Evolutionary conservation across 1,140 invertebrate species (phyloP).

Genomic region (Cotesia glomerata): DNA sequence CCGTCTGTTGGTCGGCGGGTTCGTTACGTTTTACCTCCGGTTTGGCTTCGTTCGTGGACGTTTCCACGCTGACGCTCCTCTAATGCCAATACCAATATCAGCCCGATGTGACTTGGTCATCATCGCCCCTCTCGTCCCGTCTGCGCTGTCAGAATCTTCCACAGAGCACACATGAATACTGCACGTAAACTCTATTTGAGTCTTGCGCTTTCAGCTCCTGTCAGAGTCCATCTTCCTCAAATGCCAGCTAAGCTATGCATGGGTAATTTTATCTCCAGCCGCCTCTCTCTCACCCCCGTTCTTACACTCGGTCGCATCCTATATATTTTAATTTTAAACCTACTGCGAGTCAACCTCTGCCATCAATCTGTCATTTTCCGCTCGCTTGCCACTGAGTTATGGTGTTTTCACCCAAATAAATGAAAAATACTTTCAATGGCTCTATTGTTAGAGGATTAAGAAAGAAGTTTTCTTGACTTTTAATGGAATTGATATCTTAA

Average conservation of each 20-base stretch:
- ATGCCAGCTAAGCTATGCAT: no score
- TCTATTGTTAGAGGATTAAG: no score
- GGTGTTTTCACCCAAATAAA: not conserved
- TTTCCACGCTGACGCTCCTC: not conserved
- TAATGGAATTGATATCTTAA: no score
- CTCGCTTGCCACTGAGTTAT: constrained; percentile 24
- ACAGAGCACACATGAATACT: not conserved
- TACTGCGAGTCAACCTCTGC: no score
- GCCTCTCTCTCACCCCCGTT: no score
- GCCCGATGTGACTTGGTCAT: not conserved
- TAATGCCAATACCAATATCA: not conserved
- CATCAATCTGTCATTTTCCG: constrained; percentile 35
- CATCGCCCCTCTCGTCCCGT: not conserved
- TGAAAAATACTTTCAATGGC: not conserved
- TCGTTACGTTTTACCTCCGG: not conserved
- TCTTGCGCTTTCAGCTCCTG: not conserved
- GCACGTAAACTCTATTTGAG: not conserved
- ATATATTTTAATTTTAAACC: no score
- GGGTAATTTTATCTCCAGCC: no score
- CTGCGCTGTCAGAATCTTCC: not conserved
- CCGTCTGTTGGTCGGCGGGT: not conserved
- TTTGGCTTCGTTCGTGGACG: not conserved
- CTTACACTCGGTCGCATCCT: no score
- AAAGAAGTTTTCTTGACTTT: no score
- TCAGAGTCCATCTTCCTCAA: no score